Percentiles rank a stretch among this genome's conserved stretches.
Evolutionary conservation across 2,888 invertebrate genomes (phyloP).

Genomic region (Nebria salina): DNA sequence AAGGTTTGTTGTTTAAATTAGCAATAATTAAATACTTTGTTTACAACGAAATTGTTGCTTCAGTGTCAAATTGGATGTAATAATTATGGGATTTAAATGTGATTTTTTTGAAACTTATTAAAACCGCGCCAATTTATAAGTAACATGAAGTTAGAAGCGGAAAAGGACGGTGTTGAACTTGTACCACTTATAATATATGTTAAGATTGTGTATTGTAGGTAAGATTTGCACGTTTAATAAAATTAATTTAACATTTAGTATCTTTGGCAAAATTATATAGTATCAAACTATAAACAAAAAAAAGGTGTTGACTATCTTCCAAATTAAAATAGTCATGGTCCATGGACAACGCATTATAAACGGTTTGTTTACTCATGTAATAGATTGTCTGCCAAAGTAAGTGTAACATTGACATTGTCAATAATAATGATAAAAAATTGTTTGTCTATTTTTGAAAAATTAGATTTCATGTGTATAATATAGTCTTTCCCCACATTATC

Average conservation of each 20-base stretch:
- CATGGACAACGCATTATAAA: background rate
- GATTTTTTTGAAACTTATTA: background rate
- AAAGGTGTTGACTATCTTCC: background rate
- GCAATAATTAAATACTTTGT: background rate
- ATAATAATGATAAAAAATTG: background rate
- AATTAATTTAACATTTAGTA: no score
- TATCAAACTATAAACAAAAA: background rate
- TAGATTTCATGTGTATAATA: background rate
- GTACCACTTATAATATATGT: no score
- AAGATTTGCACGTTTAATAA: no score
- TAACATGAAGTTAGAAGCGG: no score
- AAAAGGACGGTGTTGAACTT: no score
- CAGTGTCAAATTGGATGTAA: background rate
- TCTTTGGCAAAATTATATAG: background rate
- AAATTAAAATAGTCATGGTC: conserved; percentile 1
- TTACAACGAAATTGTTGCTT: background rate
- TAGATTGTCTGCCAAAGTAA: background rate
- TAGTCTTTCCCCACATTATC: background rate
- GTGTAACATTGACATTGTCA: background rate
- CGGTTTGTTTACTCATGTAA: background rate
- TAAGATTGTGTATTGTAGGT: no score
- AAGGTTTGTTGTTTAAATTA: background rate
- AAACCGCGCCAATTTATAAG: background rate
- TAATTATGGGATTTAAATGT: background rate
- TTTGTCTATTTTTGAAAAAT: background rate